phyloP scores from a whole-genome alignment of 2,113 vertebrate genomes.

The Eulemur macaco region DNA sequence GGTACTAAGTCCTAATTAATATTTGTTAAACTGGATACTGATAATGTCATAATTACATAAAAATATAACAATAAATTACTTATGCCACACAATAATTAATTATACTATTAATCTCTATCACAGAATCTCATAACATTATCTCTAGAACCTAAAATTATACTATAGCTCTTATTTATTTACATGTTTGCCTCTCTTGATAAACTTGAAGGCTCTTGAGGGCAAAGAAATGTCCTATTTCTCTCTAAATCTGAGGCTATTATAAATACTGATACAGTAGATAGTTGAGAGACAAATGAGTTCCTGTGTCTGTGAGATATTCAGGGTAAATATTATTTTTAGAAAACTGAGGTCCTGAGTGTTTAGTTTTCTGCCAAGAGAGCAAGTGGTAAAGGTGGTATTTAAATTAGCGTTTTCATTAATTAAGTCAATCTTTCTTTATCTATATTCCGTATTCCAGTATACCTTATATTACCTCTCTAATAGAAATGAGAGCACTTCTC shows the following conservation, averaged over 20 bases:
- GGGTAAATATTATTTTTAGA: slow-evolving; percentile 57
- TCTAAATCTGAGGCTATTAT: not conserved
- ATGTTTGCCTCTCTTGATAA: not conserved
- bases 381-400: slow-evolving; percentile 34
- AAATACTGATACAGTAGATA: not conserved
- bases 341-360: not conserved
- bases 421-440: slow-evolving; percentile 38
- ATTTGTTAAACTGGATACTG: not conserved
- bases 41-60: not conserved
- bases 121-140: not conserved
- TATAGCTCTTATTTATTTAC: not conserved
- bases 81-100: not conserved
- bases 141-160: not conserved
- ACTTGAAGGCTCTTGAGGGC: not conserved
- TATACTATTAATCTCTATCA: not conserved
- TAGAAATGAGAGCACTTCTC: not conserved
- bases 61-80: not conserved
- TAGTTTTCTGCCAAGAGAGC: slow-evolving; percentile 17
- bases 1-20: not conserved
- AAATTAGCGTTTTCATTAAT: slow-evolving; percentile 38
- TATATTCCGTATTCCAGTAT: not conserved
- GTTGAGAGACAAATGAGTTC: not conserved
- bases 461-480: not conserved
- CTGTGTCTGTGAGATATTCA: not conserved
- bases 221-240: not conserved